Conservation (phyloP, 2,797 vertebrate genomes). For the Micromesistius poutassou region DNA sequence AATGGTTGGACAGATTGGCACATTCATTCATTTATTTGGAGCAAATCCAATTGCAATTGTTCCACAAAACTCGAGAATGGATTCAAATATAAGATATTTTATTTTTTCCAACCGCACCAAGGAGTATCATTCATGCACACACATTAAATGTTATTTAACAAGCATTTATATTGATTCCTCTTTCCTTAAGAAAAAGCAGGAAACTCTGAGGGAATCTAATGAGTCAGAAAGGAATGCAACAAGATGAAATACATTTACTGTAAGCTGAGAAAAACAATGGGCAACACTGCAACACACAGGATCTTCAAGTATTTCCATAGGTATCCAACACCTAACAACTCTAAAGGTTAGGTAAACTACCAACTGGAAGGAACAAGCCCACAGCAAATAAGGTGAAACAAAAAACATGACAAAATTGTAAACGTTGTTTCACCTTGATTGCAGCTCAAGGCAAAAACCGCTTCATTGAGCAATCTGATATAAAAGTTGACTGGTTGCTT, state of each 20-base stretch:
- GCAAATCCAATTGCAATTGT: no score
- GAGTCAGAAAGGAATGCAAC: no score
- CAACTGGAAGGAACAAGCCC: not conserved
- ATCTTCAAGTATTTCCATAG: not conserved
- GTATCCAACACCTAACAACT: not conserved
- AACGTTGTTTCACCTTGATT: no score
- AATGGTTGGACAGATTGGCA: no score
- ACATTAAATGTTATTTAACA: slow-evolving; percentile 10
- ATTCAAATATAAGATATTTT: no score
- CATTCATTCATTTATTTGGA: no score
- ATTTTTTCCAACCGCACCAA: not conserved
- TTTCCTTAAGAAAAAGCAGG: not conserved
- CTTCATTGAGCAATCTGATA: not conserved
- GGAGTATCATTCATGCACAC: slow-evolving; percentile 7
- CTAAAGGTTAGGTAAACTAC: not conserved
- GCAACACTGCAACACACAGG: not conserved
- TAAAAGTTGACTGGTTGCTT: not conserved
- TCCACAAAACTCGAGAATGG: no score
- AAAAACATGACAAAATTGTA: not conserved
- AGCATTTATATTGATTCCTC: slow-evolving; percentile 4
- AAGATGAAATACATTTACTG: no score
- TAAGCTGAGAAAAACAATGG: no score
- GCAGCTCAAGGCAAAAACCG: not conserved
- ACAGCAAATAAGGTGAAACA: not conserved
- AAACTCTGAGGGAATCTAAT: not conserved